Evolutionary conservation across 1,140 invertebrate species (phyloP).

Genomic region (Tetramorium simillimum): DNA sequence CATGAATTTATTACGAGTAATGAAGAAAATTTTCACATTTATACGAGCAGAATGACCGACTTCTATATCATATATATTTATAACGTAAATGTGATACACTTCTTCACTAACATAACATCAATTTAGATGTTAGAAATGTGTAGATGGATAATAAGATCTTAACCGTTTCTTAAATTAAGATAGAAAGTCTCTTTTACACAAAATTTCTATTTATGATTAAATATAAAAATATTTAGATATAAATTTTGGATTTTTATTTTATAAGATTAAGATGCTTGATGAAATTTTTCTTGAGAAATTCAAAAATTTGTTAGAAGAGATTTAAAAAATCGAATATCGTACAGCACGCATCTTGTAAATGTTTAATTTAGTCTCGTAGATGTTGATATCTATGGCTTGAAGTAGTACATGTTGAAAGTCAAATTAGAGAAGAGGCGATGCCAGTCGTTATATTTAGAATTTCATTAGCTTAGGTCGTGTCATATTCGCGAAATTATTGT

Average conservation of each 20-base stretch:
- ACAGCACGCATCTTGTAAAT: not conserved
- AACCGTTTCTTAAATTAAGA: not conserved
- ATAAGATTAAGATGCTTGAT: not conserved
- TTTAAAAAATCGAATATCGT: not conserved
- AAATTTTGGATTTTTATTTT: not conserved
- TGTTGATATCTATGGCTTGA: not conserved
- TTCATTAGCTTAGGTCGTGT: constrained; percentile 17
- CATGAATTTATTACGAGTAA: not conserved
- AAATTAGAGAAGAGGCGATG: not conserved
- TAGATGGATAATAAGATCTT: not conserved
- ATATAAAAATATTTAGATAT: not conserved
- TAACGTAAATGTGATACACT: not conserved
- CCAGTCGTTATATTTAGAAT: not conserved
- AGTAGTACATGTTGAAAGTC: not conserved
- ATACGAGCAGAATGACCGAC: not conserved
- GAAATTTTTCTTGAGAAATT: not conserved
- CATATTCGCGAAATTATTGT: not conserved
- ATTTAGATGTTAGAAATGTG: not conserved
- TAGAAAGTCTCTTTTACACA: not conserved
- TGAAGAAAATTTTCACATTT: not conserved
- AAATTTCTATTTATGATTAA: not conserved
- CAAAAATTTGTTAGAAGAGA: not conserved
- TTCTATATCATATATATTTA: not conserved
- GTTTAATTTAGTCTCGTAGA: not conserved
- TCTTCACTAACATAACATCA: not conserved